These are phyloP conservation scores for Antheraea mylitta DNA, from an alignment of 1,140 invertebrate genomes.

Conservation along the genomic window DNA sequence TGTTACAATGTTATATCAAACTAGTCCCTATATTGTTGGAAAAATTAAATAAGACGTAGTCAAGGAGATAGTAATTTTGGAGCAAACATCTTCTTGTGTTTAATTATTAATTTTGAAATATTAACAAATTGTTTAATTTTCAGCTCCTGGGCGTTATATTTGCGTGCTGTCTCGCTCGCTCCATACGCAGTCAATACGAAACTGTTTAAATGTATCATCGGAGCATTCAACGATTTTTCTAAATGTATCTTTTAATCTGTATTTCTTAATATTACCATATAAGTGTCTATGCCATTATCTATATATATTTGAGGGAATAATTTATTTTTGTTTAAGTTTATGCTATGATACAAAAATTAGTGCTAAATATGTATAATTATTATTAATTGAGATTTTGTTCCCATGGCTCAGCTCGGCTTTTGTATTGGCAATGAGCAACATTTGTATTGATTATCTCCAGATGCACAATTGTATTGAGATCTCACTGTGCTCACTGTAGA, in stretches of 20 bases:
- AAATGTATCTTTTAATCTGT: slow-evolving; percentile 5
- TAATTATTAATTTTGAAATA: too few relatives aligned
- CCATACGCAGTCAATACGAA: slow-evolving; percentile 93
- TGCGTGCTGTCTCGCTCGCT: slow-evolving; percentile 92
- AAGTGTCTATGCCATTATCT: slow-evolving; percentile 23
- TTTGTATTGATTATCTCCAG: slow-evolving; percentile 27
- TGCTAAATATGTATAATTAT: too few relatives aligned
- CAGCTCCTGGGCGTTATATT: slow-evolving; percentile 94
- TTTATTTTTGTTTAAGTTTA: slow-evolving; percentile 26
- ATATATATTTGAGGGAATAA: slow-evolving; percentile 28
- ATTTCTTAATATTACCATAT: slow-evolving; percentile 28
- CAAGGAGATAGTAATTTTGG: too few relatives aligned
- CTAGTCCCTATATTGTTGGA: too few relatives aligned
- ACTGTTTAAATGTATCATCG: slow-evolving; percentile 84
- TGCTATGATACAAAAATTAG: not conserved
- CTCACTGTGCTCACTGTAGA: slow-evolving; percentile 58
- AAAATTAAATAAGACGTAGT: too few relatives aligned
- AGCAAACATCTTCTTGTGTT: too few relatives aligned
- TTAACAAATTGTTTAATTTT: slow-evolving; percentile 33
- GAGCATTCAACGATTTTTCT: not conserved
- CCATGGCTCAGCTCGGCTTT: not conserved
- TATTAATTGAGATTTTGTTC: too few relatives aligned
- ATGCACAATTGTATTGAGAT: slow-evolving; percentile 27
- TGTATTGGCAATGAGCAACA: slow-evolving; percentile 1
- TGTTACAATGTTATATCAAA: too few relatives aligned